Base-by-base conservation (phyloP, 2,888 invertebrate genomes). In the Aphidius colemani region DNA sequence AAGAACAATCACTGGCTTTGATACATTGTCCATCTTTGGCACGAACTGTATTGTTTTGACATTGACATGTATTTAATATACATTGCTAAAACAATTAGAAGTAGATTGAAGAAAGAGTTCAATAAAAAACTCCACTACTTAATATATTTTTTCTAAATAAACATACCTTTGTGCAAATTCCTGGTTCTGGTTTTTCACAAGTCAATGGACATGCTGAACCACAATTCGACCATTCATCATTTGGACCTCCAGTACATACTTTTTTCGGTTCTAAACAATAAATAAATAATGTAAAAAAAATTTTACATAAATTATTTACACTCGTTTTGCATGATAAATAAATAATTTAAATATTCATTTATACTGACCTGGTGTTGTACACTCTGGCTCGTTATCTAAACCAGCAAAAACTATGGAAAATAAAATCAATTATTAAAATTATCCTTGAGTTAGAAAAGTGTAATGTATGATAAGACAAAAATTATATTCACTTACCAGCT, bases 131-230 rank as follows among this genome's bases (percentile, higher is more conserved):
- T 18, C 18, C 4, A 53, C 4, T 7, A 43, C 11, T 43, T 5
- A 41, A 6, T 11, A 7, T 40, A 6, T 2, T 7, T 13, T 44
- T 7, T 10, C n/a, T 2, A 7, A 11, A 44, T 18, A 1, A n/a
- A 49, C 8, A 53, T 43, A 56, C 50, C 39, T 9, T 30, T 1
- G 56, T 62, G 50, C 62, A 61, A 0, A 30, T 1, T 3, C 11
- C 7, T 2, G 55, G 39, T 41, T 46, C 9, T 6, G 48, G 18
- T 46, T 50, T 55, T 1, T 41, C 55, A 41, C 61, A 61, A 40
- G 61, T 61, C 7, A 55, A 18, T 18, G 61, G 61, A 55, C 61
- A 61, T 7, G 7, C 11, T 13, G 41, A 11, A 7, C 55, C 61
- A 10, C 61, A 61, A 7, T 11, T 6, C 10, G 41, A 41, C 11